Base-by-base conservation (phyloP, 2,113 vertebrate species). In the Chloebia gouldiae region DNA sequence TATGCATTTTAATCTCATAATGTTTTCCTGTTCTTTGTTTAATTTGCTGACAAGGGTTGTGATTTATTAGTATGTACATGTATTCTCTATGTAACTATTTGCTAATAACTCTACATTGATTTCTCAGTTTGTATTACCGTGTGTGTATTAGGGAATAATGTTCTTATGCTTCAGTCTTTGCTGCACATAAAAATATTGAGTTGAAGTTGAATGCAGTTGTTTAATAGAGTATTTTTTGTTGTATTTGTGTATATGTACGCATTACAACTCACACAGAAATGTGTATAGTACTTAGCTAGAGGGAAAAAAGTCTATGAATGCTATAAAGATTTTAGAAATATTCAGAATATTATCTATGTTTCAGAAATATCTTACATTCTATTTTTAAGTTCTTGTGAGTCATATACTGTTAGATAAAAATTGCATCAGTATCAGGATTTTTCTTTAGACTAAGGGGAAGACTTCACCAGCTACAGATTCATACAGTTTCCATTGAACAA, bases 1-100 rank as follows among this genome's bases (percentile, higher is more conserved):
- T 92, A 73, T 79, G 24, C 61, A 53, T 92, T 95, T 96, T 92
- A 91, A 84, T 92, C 27, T 63, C 13, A 31, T 61, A 93, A 80
- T 40, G 50, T 81, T 93, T 95, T 95, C 54, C 40, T 92, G 4
- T 68, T 65, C 54, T 61, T 89, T 20, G 22, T 93, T 95, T 90
- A 56, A 40, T 92, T 96, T 69, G 30, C 28, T 90, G 70, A 79
- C 60, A 77, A 66, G 51, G 10, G 16, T 80, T 94, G 13, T 68
- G 81, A 69, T 77, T 72, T 89, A 47, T 79, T 54, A 76, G 22
- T 50, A 54, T 18, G 2, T 86, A 31, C 35, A 31, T 82, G 18
- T 66, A 20, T 72, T 82, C 10, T 65, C 0, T 87, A 24, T 49
- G 15, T 91, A 84, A 10, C 18, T 37, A 5, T 66, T 35, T 86